These are phyloP conservation scores for Psilanteris sp. DNA, from an alignment of 1,140 invertebrate genomes.

Conservation along the genomic window DNA sequence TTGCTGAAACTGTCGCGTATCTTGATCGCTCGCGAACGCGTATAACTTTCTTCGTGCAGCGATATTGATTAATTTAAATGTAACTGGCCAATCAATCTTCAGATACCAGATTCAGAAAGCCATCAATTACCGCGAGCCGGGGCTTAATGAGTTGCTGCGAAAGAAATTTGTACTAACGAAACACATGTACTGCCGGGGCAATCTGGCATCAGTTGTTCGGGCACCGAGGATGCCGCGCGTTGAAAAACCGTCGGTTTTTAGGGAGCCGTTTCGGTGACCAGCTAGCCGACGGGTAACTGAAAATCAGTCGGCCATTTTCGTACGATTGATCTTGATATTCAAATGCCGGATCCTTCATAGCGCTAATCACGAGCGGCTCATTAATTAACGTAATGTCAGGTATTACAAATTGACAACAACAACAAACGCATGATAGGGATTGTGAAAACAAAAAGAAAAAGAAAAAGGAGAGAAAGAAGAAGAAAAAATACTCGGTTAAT, in stretches of 20 bases:
- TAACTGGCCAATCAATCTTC: slow-evolving; percentile 44
- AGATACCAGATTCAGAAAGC: slow-evolving; percentile 9
- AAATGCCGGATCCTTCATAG: too few species aligned
- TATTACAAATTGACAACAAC: slow-evolving; percentile 58
- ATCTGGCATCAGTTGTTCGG: slow-evolving; percentile 24
- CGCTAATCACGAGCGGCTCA: slow-evolving; percentile 38
- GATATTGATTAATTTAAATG: slow-evolving; percentile 53
- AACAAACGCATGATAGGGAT: slow-evolving; percentile 28
- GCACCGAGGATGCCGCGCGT: too few species aligned
- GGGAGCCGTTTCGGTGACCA: too few species aligned
- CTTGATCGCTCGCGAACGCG: slow-evolving; percentile 20
- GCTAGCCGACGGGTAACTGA: too few species aligned
- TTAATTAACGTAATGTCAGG: slow-evolving; percentile 62
- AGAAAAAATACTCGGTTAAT: too few species aligned
- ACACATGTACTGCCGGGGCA: slow-evolving; percentile 7
- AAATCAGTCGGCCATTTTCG: slow-evolving; percentile 36
- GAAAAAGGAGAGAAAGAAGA: too few species aligned
- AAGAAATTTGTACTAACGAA: slow-evolving; percentile 39
- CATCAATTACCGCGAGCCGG: slow-evolving; percentile 27
- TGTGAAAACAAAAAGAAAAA: too few species aligned
- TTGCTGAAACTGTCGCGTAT: slow-evolving; percentile 60
- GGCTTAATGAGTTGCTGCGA: slow-evolving; percentile 27
- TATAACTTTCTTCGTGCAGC: slow-evolving; percentile 3
- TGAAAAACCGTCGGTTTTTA: too few species aligned
- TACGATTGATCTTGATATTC: slow-evolving; percentile 25